phyloP scores from a whole-genome alignment of 2,888 invertebrate genomes.

The Paralinhomoeus sp. region DNA sequence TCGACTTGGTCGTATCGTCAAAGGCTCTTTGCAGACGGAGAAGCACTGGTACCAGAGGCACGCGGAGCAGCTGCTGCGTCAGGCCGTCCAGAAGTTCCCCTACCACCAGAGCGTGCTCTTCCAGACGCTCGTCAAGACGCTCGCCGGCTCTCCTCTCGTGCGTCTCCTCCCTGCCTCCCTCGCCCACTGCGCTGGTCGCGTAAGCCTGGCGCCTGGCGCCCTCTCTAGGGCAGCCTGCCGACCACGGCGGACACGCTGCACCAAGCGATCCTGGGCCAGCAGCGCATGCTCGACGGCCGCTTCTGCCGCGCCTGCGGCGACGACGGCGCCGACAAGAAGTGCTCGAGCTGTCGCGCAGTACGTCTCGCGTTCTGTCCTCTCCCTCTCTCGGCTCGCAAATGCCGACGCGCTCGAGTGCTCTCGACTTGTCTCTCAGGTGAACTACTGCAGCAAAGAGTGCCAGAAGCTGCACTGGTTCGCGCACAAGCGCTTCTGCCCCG shows the following conservation, averaged over 20 bases:
- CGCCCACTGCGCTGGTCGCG: too few species aligned
- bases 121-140: conserved; percentile 38
- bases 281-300: conserved; percentile 32
- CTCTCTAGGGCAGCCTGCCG: conserved; percentile 11
- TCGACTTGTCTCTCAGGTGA: too few species aligned
- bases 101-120: conserved; percentile 68
- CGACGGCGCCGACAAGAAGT: conserved; percentile 68
- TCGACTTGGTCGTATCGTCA: background rate
- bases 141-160: conserved; percentile 8
- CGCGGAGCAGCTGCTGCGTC: conserved; percentile 49
- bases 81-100: conserved; percentile 67
- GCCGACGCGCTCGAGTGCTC: too few species aligned
- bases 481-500: conserved; percentile 26
- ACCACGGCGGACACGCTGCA: conserved; percentile 15
- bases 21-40: too few species aligned
- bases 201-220: too few species aligned
- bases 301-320: conserved; percentile 66
- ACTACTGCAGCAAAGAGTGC: conserved; percentile 80
- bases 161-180: too few species aligned
- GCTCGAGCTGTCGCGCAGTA: conserved; percentile 34
- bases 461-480: conserved; percentile 51
- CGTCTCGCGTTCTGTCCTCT: too few species aligned
- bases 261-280: conserved; percentile 18
- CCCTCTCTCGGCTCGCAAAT: conserved; percentile 2
- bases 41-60: conserved; percentile 33